Base-by-base conservation (phyloP, 2,888 invertebrate genomes). In the Merodon equestris region DNA sequence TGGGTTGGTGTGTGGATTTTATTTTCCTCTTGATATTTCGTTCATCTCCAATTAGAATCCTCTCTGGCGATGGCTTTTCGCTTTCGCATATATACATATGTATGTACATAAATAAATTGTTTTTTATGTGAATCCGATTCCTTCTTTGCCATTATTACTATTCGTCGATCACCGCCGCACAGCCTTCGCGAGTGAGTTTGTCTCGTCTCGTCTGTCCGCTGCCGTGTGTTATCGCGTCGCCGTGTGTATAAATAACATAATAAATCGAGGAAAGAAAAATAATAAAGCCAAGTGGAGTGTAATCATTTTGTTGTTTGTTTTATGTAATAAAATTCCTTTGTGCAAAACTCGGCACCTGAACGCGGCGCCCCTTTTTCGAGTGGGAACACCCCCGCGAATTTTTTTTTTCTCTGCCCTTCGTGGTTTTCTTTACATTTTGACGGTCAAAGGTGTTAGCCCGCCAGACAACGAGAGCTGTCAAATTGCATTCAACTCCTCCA, bases 21-120 rank as follows among this genome's bases (percentile, higher is more conserved):
- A 57, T 56, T 53, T 42, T 64, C 27, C 27, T 64, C 27, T 27
- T 27, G 27, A 27, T 27, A 27, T 27, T 27, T 27, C 27, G 27
- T 54, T 64, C 50, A 79, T 79, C 74, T 79, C 79, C 79, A 79
- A 79, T 79, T 79, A 68, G 79, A 79, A 79, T 79, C 79, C 74
- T 4, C 27, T 74, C 79, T 54, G 72, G 51, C 57, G 61, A 77
- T 72, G 72, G 72, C 73, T 68, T 79, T 60, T 79, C 67, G 73
- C 73, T 57, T 63, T 63, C 56, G n/a, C n/a, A n/a, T n/a, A n/a
- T n/a, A n/a, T n/a, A n/a, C n/a, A n/a, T n/a, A n/a, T n/a, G n/a
- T n/a, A n/a, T n/a, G n/a, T n/a, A n/a, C n/a, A 27, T 27, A 27
- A 27, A 27, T 27, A 7, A 27, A 4, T 27, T 27, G 3, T 7